These are phyloP conservation scores for Dendrolimus punctatus DNA, from an alignment of 1,140 invertebrate genomes.

Conservation along the genomic window DNA sequence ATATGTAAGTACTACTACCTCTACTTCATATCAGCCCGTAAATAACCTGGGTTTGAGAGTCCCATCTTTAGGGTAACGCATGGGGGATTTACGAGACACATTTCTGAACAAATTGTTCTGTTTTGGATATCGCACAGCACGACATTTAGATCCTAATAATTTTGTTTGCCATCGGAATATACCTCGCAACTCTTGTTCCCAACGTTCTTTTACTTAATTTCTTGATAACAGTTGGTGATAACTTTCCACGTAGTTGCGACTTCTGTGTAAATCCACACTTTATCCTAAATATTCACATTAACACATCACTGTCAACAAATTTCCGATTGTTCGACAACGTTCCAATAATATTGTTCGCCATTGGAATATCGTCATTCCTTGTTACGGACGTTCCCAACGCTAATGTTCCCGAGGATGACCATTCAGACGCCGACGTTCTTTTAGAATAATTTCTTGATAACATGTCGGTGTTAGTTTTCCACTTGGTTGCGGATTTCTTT, in stretches of 20 bases:
- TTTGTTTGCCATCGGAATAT: too few relatives aligned
- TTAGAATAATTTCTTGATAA: too few relatives aligned
- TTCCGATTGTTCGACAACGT: conserved; percentile 6
- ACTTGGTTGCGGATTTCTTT: too few relatives aligned
- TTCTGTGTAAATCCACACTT: not conserved
- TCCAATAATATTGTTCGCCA: conserved; percentile 13
- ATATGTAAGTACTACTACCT: too few relatives aligned
- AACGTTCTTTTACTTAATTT: not conserved
- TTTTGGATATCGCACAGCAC: too few relatives aligned
- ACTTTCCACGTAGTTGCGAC: not conserved
- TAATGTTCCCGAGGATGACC: too few relatives aligned
- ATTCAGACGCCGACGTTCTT: too few relatives aligned
- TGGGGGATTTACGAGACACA: not conserved
- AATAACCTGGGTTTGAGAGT: too few relatives aligned
- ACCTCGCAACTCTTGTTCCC: too few relatives aligned
- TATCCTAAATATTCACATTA: not conserved
- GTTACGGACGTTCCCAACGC: not conserved
- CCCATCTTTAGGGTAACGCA: not conserved
- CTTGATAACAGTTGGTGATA: not conserved
- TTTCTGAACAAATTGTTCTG: not conserved
- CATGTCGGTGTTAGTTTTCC: too few relatives aligned
- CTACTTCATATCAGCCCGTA: too few relatives aligned
- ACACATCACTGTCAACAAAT: not conserved
- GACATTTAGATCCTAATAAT: too few relatives aligned
- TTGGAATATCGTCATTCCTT: conserved; percentile 8